Percentiles rank a stretch among this genome's conserved stretches.
Evolutionary conservation across 2,113 vertebrate species (phyloP).

Genomic region (Atlantisia rogersi): DNA sequence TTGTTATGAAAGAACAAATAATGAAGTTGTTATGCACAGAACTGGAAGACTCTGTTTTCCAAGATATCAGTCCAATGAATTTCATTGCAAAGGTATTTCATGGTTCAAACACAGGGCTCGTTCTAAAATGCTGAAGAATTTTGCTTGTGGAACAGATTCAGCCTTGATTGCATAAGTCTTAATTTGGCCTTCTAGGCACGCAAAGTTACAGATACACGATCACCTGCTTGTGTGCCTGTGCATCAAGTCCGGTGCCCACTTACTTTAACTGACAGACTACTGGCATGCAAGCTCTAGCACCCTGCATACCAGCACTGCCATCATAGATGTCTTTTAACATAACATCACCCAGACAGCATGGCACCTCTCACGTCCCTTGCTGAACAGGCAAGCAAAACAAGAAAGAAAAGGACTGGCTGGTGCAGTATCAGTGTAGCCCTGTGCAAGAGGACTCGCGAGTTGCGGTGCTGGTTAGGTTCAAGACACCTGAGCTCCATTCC

Average conservation of each 20-base stretch:
- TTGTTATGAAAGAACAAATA: neutral
- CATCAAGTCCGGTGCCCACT: neutral
- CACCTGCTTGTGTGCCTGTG: neutral
- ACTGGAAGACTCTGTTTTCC: constrained; percentile 8
- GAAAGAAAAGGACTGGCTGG: neutral
- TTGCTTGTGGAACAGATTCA: neutral
- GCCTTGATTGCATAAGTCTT: neutral
- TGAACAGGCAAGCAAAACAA: neutral
- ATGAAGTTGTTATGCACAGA: neutral
- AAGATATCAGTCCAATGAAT: neutral
- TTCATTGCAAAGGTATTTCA: constrained; percentile 16
- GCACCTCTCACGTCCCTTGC: neutral
- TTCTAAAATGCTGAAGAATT: neutral
- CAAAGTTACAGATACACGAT: neutral
- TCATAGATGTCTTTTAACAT: neutral
- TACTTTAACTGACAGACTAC: neutral
- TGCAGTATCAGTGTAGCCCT: neutral
- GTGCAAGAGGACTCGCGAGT: neutral
- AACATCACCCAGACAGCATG: neutral
- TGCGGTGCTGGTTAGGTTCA: neutral
- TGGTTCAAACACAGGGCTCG: neutral
- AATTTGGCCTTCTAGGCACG: neutral
- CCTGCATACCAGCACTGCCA: neutral
- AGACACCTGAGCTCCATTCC: neutral
- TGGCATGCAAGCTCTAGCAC: fast-evolving